Evolutionary conservation across 2,888 invertebrate genomes (phyloP).

Genomic region (Chydorus sphaericus): DNA sequence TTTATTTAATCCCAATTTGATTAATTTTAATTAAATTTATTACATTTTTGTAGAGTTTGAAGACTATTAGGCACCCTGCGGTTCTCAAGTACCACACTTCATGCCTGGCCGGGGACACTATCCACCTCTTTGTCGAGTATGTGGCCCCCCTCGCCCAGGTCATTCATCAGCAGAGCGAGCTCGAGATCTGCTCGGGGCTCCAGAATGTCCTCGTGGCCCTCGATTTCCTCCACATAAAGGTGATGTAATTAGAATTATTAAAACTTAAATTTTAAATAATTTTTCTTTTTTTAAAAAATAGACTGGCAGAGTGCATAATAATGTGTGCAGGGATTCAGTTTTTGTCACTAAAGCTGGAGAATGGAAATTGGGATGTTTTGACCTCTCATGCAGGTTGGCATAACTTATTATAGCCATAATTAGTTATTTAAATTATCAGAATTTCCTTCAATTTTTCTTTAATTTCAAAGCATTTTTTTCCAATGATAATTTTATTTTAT

Average conservation of each 20-base stretch:
- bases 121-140: slow-evolving; percentile 66
- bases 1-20: neutral
- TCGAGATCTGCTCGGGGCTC: slow-evolving; percentile 72
- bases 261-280: neutral
- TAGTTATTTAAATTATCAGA: too few species aligned
- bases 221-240: slow-evolving; percentile 67
- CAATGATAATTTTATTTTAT: too few species aligned
- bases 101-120: slow-evolving; percentile 59
- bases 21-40: neutral
- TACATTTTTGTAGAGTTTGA: slow-evolving; percentile 54
- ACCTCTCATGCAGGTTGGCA: slow-evolving; percentile 46
- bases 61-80: slow-evolving; percentile 72
- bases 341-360: slow-evolving; percentile 69
- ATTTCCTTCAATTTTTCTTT: too few species aligned
- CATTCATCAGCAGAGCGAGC: slow-evolving; percentile 47
- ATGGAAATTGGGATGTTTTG: slow-evolving; percentile 77
- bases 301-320: slow-evolving; percentile 66
- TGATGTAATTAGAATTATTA: slow-evolving; percentile 24
- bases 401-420: too few species aligned
- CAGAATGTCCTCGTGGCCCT: slow-evolving; percentile 65
- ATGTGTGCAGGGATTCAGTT: slow-evolving; percentile 60
- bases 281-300: slow-evolving; percentile 25
- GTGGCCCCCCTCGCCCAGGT: slow-evolving; percentile 57
- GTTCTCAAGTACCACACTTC: slow-evolving; percentile 68
- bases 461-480: too few species aligned